These are phyloP conservation scores for Euglossa dilemma DNA, from an alignment of 1,140 invertebrate genomes.

Conservation along the genomic window DNA sequence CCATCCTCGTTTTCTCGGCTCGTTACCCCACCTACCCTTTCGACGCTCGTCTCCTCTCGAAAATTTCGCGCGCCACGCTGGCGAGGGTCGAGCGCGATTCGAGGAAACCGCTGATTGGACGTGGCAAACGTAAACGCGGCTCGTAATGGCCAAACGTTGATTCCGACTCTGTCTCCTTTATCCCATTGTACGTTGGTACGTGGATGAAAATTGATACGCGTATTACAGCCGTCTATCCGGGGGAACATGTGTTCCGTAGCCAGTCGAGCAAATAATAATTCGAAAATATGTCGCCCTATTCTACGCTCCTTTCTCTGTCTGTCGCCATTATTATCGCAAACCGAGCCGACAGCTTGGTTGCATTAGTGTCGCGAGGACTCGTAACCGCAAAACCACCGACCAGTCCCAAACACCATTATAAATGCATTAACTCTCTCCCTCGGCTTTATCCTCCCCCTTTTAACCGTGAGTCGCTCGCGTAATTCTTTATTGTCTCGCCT, in stretches of 20 bases:
- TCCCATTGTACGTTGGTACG: not conserved
- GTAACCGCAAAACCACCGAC: constrained; percentile 74
- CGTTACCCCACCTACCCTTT: constrained; percentile 2
- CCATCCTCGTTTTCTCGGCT: constrained; percentile 16
- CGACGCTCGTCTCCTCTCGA: not conserved
- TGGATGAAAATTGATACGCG: constrained; percentile 24
- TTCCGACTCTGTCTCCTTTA: not conserved
- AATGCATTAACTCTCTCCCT: constrained; percentile 77
- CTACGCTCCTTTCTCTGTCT: constrained; percentile 42
- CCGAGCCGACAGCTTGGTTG: constrained; percentile 56
- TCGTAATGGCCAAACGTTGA: not conserved
- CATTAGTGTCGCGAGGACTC: constrained; percentile 71
- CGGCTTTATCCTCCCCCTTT: constrained; percentile 37
- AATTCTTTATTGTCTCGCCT: constrained; percentile 34
- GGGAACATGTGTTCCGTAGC: constrained; percentile 62
- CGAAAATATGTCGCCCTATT: constrained; percentile 75
- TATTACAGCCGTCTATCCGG: constrained; percentile 24
- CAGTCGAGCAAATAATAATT: constrained; percentile 75
- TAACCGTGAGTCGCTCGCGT: constrained; percentile 2
- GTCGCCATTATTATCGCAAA: constrained; percentile 63
- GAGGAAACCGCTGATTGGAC: not conserved
- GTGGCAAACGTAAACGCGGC: not conserved
- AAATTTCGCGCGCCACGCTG: not conserved
- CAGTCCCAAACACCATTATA: constrained; percentile 73
- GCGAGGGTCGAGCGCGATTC: not conserved